phyloP scores from a whole-genome alignment of 2,113 vertebrate species.

The Thermophis baileyi region DNA sequence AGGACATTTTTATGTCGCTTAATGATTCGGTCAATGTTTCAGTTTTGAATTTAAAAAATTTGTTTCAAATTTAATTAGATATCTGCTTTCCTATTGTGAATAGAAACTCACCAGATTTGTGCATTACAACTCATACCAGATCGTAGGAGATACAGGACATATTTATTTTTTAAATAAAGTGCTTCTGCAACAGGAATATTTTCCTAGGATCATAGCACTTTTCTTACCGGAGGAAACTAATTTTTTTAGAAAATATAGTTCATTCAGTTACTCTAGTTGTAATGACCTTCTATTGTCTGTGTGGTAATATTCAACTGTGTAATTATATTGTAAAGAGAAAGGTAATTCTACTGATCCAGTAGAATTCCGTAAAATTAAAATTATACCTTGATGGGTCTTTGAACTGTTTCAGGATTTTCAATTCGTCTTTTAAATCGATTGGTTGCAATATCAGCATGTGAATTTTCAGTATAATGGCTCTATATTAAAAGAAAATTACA shows the following conservation, averaged over 20 bases:
- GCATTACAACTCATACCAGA: background rate
- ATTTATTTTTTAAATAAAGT: background rate
- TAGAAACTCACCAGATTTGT: background rate
- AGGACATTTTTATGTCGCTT: background rate
- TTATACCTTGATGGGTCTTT: conserved; percentile 67
- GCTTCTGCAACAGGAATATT: background rate
- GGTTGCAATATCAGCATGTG: conserved; percentile 45
- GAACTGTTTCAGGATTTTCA: conserved; percentile 58
- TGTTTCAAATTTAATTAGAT: background rate
- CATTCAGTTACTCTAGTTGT: background rate
- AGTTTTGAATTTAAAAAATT: background rate
- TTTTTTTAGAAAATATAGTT: background rate
- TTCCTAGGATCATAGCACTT: background rate
- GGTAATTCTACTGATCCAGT: background rate
- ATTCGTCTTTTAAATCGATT: conserved; percentile 51
- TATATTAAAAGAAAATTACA: conserved; percentile 47
- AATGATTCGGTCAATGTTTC: background rate
- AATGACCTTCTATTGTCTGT: background rate
- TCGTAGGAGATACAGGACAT: background rate
- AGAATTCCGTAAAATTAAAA: conserved; percentile 21
- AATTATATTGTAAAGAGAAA: background rate
- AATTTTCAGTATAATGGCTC: conserved; percentile 62
- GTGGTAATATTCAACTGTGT: background rate
- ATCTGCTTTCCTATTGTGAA: conserved; percentile 3
- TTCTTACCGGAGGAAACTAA: background rate